Percentiles rank a stretch among this genome's conserved stretches.
Conservation (phyloP, 2,888 invertebrate species). For the Anticlea derivata region DNA sequence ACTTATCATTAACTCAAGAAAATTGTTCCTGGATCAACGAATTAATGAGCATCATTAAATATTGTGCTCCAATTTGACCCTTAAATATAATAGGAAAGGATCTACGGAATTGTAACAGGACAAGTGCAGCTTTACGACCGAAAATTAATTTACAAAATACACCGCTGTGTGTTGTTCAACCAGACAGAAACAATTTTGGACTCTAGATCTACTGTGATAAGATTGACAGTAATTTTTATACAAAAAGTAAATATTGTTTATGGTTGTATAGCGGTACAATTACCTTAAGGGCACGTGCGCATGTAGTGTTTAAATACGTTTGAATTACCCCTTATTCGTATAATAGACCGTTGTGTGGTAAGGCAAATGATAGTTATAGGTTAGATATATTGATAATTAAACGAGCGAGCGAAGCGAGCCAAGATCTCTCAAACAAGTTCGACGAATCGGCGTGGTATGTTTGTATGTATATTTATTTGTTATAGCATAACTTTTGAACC, state of each 20-base stretch:
- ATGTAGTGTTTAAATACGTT: constrained; percentile 37
- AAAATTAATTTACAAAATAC: constrained; percentile 44
- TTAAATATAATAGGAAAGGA: constrained; percentile 19
- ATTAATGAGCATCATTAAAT: constrained; percentile 33
- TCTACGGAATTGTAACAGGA: constrained; percentile 12
- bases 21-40: constrained; percentile 35
- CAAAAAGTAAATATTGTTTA: constrained; percentile 20
- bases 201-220: constrained; percentile 26
- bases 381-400: constrained; percentile 45
- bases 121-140: constrained; percentile 30
- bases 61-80: constrained; percentile 25
- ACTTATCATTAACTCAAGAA: constrained; percentile 49
- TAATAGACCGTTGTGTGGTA: constrained; percentile 7
- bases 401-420: constrained; percentile 10
- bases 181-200: constrained; percentile 19
- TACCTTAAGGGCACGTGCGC: constrained; percentile 52
- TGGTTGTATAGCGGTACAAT: constrained; percentile 37
- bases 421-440: too few relatives aligned
- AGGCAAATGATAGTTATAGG: constrained; percentile 37
- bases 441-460: too few relatives aligned
- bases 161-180: constrained; percentile 23
- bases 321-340: constrained; percentile 25
- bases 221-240: constrained; percentile 22
- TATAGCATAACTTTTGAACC: too few relatives aligned
- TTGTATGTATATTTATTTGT: too few relatives aligned